phyloP scores from a whole-genome alignment of 1,140 invertebrate genomes.

The Glossosoma conforme region DNA sequence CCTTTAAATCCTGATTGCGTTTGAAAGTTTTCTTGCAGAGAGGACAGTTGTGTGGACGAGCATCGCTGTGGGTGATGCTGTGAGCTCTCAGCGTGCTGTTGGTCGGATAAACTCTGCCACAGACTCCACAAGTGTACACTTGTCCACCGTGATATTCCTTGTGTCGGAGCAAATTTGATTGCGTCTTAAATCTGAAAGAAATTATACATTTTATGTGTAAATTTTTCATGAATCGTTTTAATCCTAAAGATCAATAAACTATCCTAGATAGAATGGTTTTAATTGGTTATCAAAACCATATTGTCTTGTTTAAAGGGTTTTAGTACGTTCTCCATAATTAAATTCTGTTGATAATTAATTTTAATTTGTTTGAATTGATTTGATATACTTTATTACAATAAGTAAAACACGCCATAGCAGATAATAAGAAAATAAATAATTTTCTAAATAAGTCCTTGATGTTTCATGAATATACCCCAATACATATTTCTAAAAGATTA shows the following conservation, averaged over 20 bases:
- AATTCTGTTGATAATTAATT: too few relatives aligned
- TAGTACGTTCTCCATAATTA: too few relatives aligned
- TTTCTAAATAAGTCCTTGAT: too few relatives aligned
- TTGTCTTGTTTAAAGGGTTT: too few relatives aligned
- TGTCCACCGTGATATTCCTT: slow-evolving; percentile 61
- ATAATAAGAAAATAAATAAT: too few relatives aligned
- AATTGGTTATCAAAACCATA: too few relatives aligned
- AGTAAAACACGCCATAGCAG: too few relatives aligned
- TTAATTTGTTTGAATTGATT: too few relatives aligned
- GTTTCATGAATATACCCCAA: too few relatives aligned
- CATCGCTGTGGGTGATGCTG: slow-evolving; percentile 65
- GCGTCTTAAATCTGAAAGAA: slow-evolving; percentile 61
- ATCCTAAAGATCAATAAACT: neutral
- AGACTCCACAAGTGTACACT: slow-evolving; percentile 61
- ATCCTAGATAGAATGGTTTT: neutral
- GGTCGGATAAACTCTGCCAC: slow-evolving; percentile 64
- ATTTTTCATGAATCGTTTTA: slow-evolving; percentile 1
- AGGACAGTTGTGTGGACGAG: slow-evolving; percentile 64
- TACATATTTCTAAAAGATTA: too few relatives aligned
- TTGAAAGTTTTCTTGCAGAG: slow-evolving; percentile 72
- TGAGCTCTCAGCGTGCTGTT: slow-evolving; percentile 65
- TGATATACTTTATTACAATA: too few relatives aligned
- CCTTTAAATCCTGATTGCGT: slow-evolving; percentile 69
- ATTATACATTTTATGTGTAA: slow-evolving; percentile 2
- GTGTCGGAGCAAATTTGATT: slow-evolving; percentile 60